Base-by-base conservation (phyloP, 1,140 invertebrate genomes). In the Drosophila saltans region DNA sequence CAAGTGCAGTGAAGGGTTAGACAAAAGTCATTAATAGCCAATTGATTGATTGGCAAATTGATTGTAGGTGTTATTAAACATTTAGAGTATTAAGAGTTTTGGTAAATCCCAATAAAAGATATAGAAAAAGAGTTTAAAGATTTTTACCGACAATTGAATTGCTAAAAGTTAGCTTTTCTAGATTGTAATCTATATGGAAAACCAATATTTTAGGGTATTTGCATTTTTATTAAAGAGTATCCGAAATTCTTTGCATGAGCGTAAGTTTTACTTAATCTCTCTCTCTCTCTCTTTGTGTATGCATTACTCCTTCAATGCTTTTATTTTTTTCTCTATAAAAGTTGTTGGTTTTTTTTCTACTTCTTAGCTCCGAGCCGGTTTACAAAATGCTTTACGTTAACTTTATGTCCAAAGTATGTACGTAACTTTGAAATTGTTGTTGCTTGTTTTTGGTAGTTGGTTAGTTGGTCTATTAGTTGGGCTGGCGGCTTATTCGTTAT, bases 381-480 rank as follows among this genome's bases (percentile, higher is more conserved):
- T 83, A 66, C 80, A 61, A 57, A 63, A 63, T 21, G 69, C 26
- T 26, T 63, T 67, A 67, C 56, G 74, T 80, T 70, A 70, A 68
- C 73, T 73, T 66, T 67, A 36, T 65, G 21, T 16, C 28, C 39
- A 28, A 45, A 48, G 75, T 85, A 61, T 80, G 69, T 76, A 76
- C 74, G 81, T 74, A 74, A 81, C 75, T 73, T 75, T 83, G 76
- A 80, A 88, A 64, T 73, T 73, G 41, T 24, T 72, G 30, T 52
- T 41, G 41, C 30, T 63, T 36, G 10, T 41, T 26, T 11, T 21
- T 28, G 59, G 59, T 24, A 61, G 21, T 40, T 61, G 11, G 16
- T 55, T 52, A 39, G 55, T 36, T 59, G 58, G 60, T 59, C 75
- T 73, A 63, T 68, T 39, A 65, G 72, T 68, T 72, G 83, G 80